A percentile compares a stretch with the other conserved stretches of the same genome.
phyloP scores from a whole-genome alignment of 2,113 vertebrate species.

The Ranitomeya imitator region DNA sequence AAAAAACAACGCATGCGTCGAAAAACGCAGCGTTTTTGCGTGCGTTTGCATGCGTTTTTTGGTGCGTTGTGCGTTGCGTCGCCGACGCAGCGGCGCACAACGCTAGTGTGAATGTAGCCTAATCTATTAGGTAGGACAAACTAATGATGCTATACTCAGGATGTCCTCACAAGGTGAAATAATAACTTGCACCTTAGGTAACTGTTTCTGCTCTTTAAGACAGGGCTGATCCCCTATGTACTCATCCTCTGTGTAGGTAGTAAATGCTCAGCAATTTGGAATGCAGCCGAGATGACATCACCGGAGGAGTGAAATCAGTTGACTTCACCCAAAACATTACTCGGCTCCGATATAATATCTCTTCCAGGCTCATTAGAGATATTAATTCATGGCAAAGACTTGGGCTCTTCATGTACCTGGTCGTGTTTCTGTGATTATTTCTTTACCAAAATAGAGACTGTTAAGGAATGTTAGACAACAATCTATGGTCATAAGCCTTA shows the following conservation, averaged over 20 bases:
- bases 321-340: background rate
- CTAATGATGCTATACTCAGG: background rate
- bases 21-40: too few relatives aligned
- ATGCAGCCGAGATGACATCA: slow-evolving; percentile 4
- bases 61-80: too few relatives aligned
- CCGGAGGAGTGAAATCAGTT: background rate
- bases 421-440: too few relatives aligned
- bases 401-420: background rate
- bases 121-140: background rate
- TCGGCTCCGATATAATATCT: background rate
- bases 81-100: too few relatives aligned
- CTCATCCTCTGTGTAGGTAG: background rate
- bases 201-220: background rate
- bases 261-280: slow-evolving; percentile 17
- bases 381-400: background rate
- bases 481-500: background rate
- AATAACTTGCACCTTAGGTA: slow-evolving; percentile 2
- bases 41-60: too few relatives aligned
- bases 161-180: background rate
- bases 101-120: too few relatives aligned
- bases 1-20: too few relatives aligned
- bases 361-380: background rate
- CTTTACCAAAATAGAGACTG: background rate
- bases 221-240: background rate
- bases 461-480: background rate